These are phyloP conservation scores for Frankliniella intonsa DNA, from an alignment of 2,888 invertebrate species.

Conservation along the genomic window DNA sequence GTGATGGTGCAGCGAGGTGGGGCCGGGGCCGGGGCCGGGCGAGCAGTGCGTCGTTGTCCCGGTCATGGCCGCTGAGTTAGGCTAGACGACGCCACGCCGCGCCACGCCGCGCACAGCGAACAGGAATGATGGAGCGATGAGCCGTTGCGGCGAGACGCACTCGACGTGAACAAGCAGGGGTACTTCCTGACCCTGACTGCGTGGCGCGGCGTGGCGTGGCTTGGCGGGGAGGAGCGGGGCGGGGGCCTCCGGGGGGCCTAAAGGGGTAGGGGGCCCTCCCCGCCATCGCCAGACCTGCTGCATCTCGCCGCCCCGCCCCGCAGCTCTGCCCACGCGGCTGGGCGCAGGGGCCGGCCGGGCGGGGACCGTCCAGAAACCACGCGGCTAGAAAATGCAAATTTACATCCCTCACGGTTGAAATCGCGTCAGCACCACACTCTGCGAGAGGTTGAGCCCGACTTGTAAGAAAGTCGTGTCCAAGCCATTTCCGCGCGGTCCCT, in stretches of 20 bases:
- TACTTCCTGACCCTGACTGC: slow-evolving; percentile 8
- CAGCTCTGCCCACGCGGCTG: too few species aligned
- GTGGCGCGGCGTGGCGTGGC: not conserved
- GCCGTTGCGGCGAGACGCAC: not conserved
- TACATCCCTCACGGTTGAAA: not conserved
- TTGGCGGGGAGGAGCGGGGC: not conserved
- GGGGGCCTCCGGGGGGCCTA: not conserved
- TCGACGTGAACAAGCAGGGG: not conserved
- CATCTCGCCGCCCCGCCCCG: not conserved
- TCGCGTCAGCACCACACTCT: not conserved
- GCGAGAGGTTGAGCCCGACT: too few species aligned
- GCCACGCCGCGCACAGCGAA: not conserved
- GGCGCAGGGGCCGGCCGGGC: not conserved
- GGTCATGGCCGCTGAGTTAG: not conserved
- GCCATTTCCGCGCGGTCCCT: not conserved
- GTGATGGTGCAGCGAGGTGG: not conserved
- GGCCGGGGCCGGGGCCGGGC: not conserved
- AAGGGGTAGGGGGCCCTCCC: not conserved
- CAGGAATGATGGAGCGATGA: slow-evolving; percentile 1
- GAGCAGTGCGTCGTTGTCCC: not conserved
- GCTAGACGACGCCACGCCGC: not conserved
- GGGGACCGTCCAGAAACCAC: not conserved
- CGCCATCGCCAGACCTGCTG: not conserved
- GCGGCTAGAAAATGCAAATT: not conserved
- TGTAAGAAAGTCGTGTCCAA: not conserved